These are phyloP conservation scores for Phymastichus coffea DNA, from an alignment of 1,140 invertebrate genomes.

Conservation along the genomic window DNA sequence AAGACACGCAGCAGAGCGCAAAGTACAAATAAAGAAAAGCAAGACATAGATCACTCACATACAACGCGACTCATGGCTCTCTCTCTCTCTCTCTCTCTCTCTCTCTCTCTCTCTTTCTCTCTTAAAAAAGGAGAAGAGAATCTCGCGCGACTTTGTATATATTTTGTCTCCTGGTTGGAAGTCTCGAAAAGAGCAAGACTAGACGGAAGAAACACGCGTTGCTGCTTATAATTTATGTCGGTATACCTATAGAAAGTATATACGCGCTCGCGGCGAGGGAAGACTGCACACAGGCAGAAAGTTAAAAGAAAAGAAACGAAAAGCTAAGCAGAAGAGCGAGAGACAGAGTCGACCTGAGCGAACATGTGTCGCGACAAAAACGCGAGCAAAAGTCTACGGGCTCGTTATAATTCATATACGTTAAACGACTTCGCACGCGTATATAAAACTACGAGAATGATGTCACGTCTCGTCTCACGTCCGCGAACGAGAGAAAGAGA, in stretches of 20 bases:
- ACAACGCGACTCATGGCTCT: too few relatives aligned
- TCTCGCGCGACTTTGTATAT: too few relatives aligned
- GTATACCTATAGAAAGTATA: conserved; percentile 26
- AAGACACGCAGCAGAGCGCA: not conserved
- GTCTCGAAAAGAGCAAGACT: too few relatives aligned
- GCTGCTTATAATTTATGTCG: conserved; percentile 46
- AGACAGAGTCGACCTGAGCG: too few relatives aligned
- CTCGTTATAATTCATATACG: conserved; percentile 45
- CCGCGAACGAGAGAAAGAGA: conserved; percentile 25
- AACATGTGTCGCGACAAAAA: conserved; percentile 46
- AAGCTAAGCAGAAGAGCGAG: conserved; percentile 16
- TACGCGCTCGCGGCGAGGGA: not conserved
- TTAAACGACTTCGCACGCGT: conserved; percentile 29
- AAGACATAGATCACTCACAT: conserved; percentile 4
- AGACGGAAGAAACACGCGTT: conserved; percentile 17
- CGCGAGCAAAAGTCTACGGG: conserved; percentile 27
- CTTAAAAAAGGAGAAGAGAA: too few relatives aligned
- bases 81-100: not conserved
- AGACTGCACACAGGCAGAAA: conserved; percentile 21
- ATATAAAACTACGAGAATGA: conserved; percentile 15
- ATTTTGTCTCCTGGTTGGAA: too few relatives aligned
- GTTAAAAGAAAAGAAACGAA: conserved; percentile 26
- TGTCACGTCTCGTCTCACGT: conserved; percentile 34
- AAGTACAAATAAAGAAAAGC: not conserved
- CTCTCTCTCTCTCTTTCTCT: not conserved